Base-by-base conservation (phyloP, 2,888 invertebrate species). In the Cataglyphis cursor region DNA sequence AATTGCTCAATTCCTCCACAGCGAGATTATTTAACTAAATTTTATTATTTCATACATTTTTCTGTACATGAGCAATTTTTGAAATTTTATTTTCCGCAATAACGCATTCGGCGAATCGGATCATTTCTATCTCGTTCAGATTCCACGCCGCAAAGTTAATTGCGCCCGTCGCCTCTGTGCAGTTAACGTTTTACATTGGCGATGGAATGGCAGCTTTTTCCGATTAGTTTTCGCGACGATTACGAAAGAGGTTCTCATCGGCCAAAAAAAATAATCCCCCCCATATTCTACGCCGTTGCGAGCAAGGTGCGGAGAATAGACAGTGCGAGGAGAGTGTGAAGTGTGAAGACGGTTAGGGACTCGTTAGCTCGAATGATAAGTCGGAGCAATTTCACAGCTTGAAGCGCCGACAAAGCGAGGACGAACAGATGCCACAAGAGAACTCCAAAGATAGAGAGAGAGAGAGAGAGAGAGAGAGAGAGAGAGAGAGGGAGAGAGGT, bases 341-440 rank as follows among this genome's bases (percentile, higher is more conserved):
- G 92, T 89, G 91, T 91, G 93, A 93, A 91, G 93, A 92, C 90
- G 93, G 93, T 93, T 92, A 92, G 92, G 91, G 90, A 93, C 93
- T 94, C 94, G 94, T 94, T 94, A 94, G 93, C 87, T 89, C 89
- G 93, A 93, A 94, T 94, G 94, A 94, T 94, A 94, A 94, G 94
- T 94, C 94, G 93, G 93, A 93, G 93, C 93, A 92, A 93, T 93
- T 94, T 93, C 93, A 93, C 91, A 90, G 88, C 90, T 91, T 90
- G 91, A 92, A 91, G 89, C 88, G 91, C 92, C 91, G 92, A 91
- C 92, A 90, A 91, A 90, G 90, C 90, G 82, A 82, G 87, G 68
- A 86, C 81, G 84, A 84, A 84, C 87, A 83, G 82, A 82, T 61
- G 78, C 82, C 51, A 78, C 64, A 41, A 59, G 51, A 84, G 62